phyloP scores from a whole-genome alignment of 2,797 vertebrate species.

The Sebastes itinus region DNA sequence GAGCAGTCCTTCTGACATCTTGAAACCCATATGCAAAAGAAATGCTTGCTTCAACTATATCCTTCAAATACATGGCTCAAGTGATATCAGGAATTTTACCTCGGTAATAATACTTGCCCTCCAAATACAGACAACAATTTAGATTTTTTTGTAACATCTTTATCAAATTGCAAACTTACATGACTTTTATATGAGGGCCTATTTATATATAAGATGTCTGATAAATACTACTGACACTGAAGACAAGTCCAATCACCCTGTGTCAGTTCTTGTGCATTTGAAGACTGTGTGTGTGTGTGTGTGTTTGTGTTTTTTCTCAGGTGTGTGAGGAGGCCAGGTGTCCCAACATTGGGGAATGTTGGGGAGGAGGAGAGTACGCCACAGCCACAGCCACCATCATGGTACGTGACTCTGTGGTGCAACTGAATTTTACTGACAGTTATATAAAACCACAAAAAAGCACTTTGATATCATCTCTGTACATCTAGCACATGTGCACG shows the following conservation, averaged over 20 bases:
- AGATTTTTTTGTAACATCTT: neutral
- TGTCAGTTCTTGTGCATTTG: neutral
- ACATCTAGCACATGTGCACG: neutral
- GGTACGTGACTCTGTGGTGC: slow-evolving; percentile 77
- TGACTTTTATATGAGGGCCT: neutral
- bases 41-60: neutral
- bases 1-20: neutral
- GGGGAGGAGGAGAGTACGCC: slow-evolving; percentile 94
- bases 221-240: neutral
- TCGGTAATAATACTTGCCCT: neutral
- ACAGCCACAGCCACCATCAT: slow-evolving; percentile 98
- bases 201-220: neutral
- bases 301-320: slow-evolving; percentile 71
- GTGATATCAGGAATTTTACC: neutral
- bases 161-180: neutral
- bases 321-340: slow-evolving; percentile 98
- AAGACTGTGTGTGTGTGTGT: neutral
- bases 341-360: slow-evolving; percentile 97
- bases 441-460: neutral
- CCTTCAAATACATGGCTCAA: neutral
- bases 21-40: neutral
- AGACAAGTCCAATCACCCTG: neutral
- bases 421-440: neutral
- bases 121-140: neutral
- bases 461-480: neutral